Evolutionary conservation across 64 coral and sea anemone genomes (phyloP), one percentile per base, ranked within the genome.

Genomic region (Dendronephthya gigantea): DNA sequence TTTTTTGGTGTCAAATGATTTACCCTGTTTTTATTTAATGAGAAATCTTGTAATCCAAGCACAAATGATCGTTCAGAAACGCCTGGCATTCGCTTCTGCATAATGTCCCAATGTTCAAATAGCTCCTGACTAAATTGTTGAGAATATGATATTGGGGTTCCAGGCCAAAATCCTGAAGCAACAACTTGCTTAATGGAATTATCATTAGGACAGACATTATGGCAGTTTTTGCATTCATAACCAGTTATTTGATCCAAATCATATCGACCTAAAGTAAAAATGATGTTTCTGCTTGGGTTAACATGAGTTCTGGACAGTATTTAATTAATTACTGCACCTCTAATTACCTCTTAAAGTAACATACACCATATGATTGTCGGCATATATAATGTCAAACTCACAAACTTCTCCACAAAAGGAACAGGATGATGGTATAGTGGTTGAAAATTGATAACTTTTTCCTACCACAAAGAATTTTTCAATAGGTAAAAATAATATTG

Each of bases 21-120:
- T 65, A 94, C 92, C 33, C 92, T 84, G 33, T 82, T 82, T 69
- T 88, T 88, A 31, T 86, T 36, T 40, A 35, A 22, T 50, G 86
- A 90, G 56, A 90, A 86, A 59, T 83, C 69, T 65, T 94, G 85
- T 13, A 90, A 82, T 31, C 84, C 23, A 83, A 90, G 2, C 1
- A 91, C 22, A 35, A 94, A 94, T 39, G 93, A 82, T 13, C 66
- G 36, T 65, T 94, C 87, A 39, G 93, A 94, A 0, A 82, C 50
- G n/a, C 90, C 90, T 75, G 93, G 93, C 14, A 89, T 91, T 52
- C 59, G 28, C 43, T 91, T 91, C 48, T 91, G 89, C n/a, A 94
- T 19, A 30, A 89, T 85, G 39, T 91, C 56, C 89, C 93, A 94
- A 87, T 86, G 74, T 31, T 40, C 12, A 40, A 94, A 87, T 39